Evolutionary conservation across 2,113 vertebrate species (phyloP).

Genomic region (Colius striatus): DNA sequence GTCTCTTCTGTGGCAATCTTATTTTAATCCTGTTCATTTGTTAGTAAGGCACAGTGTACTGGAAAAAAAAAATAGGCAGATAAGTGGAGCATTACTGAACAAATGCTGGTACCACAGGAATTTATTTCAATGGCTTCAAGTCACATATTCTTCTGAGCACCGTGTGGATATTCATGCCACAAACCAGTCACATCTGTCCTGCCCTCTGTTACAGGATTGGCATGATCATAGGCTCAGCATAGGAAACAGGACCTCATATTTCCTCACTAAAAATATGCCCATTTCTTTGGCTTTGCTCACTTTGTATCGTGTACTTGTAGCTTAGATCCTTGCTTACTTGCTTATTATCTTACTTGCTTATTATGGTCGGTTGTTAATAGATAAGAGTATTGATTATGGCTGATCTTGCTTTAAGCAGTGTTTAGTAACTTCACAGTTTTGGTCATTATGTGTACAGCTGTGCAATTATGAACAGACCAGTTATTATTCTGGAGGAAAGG

Average conservation of each 20-base stretch:
- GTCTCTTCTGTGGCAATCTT: background rate
- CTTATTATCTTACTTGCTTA: background rate
- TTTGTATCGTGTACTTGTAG: fast-evolving
- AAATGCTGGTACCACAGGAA: background rate
- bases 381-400: background rate
- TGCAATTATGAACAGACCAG: background rate
- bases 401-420: background rate
- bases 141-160: background rate
- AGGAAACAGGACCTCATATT: background rate
- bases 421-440: background rate
- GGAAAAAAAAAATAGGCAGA: background rate
- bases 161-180: background rate
- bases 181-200: background rate
- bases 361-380: background rate
- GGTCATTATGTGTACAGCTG: too few species aligned
- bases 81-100: background rate
- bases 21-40: background rate
- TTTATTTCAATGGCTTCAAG: background rate
- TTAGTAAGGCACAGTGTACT: background rate
- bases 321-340: background rate
- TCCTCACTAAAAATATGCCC: background rate
- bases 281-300: background rate
- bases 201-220: background rate
- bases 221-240: background rate
- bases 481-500: background rate